These are phyloP conservation scores for Cuniculus paca DNA, from an alignment of 2,797 vertebrate species.

Conservation along the genomic window DNA sequence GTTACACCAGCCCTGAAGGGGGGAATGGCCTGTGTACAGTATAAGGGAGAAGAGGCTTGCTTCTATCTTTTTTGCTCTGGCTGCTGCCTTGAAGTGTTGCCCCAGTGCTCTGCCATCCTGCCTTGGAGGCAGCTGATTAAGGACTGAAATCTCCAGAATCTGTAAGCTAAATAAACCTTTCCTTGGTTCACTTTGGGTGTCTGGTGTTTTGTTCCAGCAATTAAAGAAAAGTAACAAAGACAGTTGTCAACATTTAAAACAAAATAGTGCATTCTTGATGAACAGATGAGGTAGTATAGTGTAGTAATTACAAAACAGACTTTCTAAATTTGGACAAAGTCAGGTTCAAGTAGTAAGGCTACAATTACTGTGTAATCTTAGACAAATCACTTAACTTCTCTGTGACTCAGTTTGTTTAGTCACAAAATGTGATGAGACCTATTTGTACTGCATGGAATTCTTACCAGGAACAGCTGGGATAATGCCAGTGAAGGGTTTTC, in stretches of 20 bases:
- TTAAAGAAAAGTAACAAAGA: too few relatives aligned
- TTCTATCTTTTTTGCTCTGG: too few relatives aligned
- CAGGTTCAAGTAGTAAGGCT: neutral
- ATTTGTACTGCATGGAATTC: neutral
- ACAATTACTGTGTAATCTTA: neutral
- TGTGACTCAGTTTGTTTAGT: constrained; percentile 1
- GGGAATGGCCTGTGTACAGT: too few relatives aligned
- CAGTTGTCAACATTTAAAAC: constrained; percentile 43
- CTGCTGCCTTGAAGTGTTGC: too few relatives aligned
- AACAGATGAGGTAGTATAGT: neutral
- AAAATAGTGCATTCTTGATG: neutral
- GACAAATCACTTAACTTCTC: neutral
- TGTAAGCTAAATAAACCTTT: too few relatives aligned
- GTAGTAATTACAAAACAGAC: neutral
- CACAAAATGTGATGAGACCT: neutral
- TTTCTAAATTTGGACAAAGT: neutral
- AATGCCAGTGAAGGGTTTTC: neutral
- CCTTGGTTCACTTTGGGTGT: too few relatives aligned
- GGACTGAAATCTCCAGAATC: too few relatives aligned
- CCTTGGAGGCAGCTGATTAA: too few relatives aligned
- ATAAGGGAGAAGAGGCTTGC: too few relatives aligned
- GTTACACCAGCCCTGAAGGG: too few relatives aligned
- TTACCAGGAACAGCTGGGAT: neutral
- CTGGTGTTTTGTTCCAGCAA: too few relatives aligned
- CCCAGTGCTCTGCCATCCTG: too few relatives aligned